Conservation (phyloP, 2,888 invertebrate species). For the Fragum sueziense region DNA sequence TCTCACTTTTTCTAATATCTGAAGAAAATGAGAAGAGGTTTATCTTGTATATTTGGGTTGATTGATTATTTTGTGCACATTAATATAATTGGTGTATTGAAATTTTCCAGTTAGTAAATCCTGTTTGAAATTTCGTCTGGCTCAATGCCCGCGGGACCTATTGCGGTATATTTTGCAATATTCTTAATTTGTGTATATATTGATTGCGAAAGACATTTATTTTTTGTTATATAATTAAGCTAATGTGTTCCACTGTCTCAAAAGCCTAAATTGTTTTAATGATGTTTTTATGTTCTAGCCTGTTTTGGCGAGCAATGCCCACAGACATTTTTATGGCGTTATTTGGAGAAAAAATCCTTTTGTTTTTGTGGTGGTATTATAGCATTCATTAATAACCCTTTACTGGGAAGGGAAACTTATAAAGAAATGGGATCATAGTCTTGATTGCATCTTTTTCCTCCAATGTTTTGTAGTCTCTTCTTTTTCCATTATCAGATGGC, state of each 20-base stretch:
- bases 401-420: too few relatives aligned
- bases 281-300: conserved; percentile 9
- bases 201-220: conserved; percentile 47
- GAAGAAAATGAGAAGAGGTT: conserved; percentile 15
- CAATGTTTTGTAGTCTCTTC: too few relatives aligned
- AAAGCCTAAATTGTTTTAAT: conserved; percentile 19
- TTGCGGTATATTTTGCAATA: conserved; percentile 57
- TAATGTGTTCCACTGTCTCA: conserved; percentile 36
- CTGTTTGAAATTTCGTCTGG: conserved; percentile 54
- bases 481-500: too few relatives aligned
- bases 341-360: conserved; percentile 2
- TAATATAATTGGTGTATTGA: conserved; percentile 54
- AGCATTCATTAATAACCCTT: too few relatives aligned
- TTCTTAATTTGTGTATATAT: conserved; percentile 58
- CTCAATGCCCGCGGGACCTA: conserved; percentile 39
- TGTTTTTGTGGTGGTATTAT: neutral
- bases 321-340: conserved; percentile 17
- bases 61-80: conserved; percentile 45
- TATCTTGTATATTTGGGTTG: conserved; percentile 31
- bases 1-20: neutral
- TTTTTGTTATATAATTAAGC: conserved; percentile 43
- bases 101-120: conserved; percentile 54
- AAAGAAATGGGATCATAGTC: too few relatives aligned
- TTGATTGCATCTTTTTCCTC: too few relatives aligned
- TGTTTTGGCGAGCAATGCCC: neutral